Evolutionary conservation across 2,113 vertebrate genomes (phyloP).

Genomic region (Neopipo cinnamomea): DNA sequence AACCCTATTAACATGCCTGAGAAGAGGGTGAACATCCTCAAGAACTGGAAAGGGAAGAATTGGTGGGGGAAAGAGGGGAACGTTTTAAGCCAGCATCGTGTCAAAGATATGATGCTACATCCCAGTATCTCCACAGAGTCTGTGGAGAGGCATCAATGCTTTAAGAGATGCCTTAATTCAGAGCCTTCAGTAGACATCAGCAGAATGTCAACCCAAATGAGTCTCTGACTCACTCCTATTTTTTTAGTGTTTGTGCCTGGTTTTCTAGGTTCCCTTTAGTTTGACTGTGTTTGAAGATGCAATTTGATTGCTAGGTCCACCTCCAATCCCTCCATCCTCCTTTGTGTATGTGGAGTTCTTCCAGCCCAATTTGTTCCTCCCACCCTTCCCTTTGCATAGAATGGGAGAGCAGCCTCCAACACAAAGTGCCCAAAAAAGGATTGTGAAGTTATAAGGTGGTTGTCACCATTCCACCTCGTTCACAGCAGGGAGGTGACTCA

Average conservation of each 20-base stretch:
- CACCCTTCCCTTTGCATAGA: constrained; percentile 57
- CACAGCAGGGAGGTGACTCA: constrained; percentile 59
- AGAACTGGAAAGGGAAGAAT: neutral
- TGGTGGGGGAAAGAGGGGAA: neutral
- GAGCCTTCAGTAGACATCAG: neutral
- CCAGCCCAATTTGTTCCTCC: constrained; percentile 36
- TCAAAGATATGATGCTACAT: neutral
- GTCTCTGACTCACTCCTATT: neutral
- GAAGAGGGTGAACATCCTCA: neutral
- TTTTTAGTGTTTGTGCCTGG: neutral
- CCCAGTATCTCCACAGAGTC: neutral
- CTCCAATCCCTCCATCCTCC: constrained; percentile 3
- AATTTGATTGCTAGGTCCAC: neutral
- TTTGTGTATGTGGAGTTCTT: neutral
- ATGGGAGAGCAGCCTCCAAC: constrained; percentile 40
- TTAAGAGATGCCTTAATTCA: neutral
- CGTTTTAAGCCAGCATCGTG: neutral
- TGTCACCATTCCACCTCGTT: constrained; percentile 34
- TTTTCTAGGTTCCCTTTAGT: neutral
- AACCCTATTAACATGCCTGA: neutral
- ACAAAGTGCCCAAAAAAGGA: constrained; percentile 50
- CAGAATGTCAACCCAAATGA: neutral
- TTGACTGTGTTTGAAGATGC: neutral
- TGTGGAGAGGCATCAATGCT: neutral
- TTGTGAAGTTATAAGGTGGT: constrained; percentile 41